Percentiles rank a stretch among this genome's conserved stretches.
These are phyloP conservation scores for Barbus barbus DNA, from an alignment of 2,113 vertebrate genomes.

Conservation along the genomic window DNA sequence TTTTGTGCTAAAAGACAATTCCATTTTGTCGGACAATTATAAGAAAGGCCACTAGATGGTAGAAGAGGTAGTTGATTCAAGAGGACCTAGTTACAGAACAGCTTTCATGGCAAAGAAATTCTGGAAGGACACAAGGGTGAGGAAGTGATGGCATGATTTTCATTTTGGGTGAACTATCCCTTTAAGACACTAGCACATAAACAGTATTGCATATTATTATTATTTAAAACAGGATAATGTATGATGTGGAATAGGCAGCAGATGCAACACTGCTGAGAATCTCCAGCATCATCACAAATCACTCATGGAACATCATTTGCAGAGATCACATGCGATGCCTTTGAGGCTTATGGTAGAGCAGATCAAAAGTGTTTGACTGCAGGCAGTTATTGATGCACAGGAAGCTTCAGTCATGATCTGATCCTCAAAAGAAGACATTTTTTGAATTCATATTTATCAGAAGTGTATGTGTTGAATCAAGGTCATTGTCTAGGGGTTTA, in stretches of 20 bases:
- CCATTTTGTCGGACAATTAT: background rate
- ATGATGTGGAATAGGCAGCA: conserved; percentile 12
- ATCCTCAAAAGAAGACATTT: background rate
- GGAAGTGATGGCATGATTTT: background rate
- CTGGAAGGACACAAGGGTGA: too few relatives aligned
- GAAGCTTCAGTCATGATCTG: background rate
- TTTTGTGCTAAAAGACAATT: too few relatives aligned
- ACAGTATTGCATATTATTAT: background rate
- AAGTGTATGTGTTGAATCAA: background rate
- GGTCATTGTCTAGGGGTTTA: background rate
- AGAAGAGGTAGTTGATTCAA: background rate
- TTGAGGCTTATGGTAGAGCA: background rate
- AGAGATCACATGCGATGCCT: background rate
- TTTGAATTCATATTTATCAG: too few relatives aligned
- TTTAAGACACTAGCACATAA: background rate
- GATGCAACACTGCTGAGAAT: background rate
- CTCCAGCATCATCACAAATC: background rate
- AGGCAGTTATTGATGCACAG: background rate
- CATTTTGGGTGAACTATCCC: too few relatives aligned
- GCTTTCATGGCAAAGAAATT: background rate
- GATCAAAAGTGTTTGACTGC: conserved; percentile 5
- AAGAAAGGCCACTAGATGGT: background rate
- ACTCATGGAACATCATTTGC: background rate
- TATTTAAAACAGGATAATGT: background rate
- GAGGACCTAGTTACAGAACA: background rate